phyloP scores from a whole-genome alignment of 2,113 vertebrate species.

The Lepisosteus oculatus region DNA sequence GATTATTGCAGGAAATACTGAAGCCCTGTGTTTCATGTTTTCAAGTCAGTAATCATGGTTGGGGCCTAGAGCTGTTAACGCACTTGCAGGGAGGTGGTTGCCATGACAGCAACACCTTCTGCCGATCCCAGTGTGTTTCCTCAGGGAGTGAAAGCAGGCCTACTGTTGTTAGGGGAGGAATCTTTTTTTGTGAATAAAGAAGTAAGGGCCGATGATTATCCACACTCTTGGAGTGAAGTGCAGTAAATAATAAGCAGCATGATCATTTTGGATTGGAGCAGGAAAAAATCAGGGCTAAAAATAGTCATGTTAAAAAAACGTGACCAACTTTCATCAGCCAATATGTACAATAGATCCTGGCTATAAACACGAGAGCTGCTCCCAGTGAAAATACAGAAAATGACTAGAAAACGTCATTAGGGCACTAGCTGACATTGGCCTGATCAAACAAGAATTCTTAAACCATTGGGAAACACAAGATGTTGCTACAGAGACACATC shows the following conservation, averaged over 20 bases:
- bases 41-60: conserved; percentile 20
- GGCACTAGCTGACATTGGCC: too few species aligned
- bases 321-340: too few species aligned
- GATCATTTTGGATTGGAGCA: conserved; percentile 41
- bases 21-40: not conserved
- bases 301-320: conserved; percentile 19
- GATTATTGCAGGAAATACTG: not conserved
- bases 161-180: conserved; percentile 31
- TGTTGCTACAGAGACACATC: too few species aligned
- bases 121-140: conserved; percentile 37
- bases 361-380: conserved; percentile 29
- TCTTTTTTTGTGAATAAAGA: conserved; percentile 14
- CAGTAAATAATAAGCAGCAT: conserved; percentile 28
- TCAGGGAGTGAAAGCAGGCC: conserved; percentile 55
- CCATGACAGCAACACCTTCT: conserved; percentile 45
- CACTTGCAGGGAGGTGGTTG: conserved; percentile 38
- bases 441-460: too few species aligned
- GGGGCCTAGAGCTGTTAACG: conserved; percentile 20
- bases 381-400: conserved; percentile 6
- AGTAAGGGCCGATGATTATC: conserved; percentile 7
- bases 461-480: too few species aligned
- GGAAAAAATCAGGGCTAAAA: conserved; percentile 28
- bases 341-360: not conserved
- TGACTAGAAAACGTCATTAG: not conserved
- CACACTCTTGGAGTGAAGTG: conserved; percentile 20